Conservation (phyloP, 35 echinoderm and acorn worm genomes). For the Lytechinus variegatus region DNA sequence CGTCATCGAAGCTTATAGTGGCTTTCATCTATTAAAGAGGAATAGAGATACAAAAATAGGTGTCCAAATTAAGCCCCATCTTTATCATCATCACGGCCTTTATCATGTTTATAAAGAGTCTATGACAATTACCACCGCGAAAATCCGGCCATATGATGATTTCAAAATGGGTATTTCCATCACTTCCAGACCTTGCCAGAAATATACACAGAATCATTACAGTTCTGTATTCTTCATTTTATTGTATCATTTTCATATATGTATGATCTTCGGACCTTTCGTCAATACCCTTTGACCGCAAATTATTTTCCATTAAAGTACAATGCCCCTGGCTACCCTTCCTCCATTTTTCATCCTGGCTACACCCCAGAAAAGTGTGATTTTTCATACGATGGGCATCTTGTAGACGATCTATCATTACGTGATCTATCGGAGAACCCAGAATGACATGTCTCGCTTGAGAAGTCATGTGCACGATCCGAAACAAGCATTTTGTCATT, state of each 20-base stretch:
- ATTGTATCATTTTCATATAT: too few relatives aligned
- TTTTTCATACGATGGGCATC: neutral
- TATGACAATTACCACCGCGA: neutral
- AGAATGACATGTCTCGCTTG: neutral
- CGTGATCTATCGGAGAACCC: neutral
- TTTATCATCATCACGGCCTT: neutral
- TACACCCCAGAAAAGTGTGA: neutral
- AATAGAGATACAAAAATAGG: too few relatives aligned
- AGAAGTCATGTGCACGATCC: neutral
- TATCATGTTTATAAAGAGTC: too few relatives aligned
- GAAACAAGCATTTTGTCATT: neutral
- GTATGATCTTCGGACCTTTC: too few relatives aligned
- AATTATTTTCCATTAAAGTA: neutral
- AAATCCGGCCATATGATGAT: neutral
- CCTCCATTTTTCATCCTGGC: neutral
- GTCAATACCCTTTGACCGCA: too few relatives aligned
- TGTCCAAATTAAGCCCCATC: neutral
- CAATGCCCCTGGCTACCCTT: neutral
- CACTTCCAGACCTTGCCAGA: too few relatives aligned
- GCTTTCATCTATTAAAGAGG: too few relatives aligned
- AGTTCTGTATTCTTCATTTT: too few relatives aligned
- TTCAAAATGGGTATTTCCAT: too few relatives aligned
- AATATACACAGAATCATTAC: too few relatives aligned
- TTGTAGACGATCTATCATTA: neutral
- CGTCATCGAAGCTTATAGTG: too few relatives aligned